These are phyloP conservation scores for Hippocampus barbouri DNA, from an alignment of 2,113 vertebrate genomes.

Conservation along the genomic window DNA sequence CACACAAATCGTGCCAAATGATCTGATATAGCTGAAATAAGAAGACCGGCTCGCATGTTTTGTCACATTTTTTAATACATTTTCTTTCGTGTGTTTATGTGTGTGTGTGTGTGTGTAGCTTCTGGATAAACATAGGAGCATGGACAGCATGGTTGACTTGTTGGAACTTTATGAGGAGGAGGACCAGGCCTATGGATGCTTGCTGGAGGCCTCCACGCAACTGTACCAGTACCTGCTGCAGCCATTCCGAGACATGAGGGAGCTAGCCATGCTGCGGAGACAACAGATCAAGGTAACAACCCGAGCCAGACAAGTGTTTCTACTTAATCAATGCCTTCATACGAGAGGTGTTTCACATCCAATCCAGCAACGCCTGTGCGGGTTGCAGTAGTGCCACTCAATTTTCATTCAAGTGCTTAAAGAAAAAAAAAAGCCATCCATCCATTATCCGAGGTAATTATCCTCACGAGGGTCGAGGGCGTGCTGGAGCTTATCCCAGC, in stretches of 20 bases:
- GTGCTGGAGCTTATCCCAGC: no score
- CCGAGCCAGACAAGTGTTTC: not conserved
- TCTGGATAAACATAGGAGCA: conserved; percentile 87
- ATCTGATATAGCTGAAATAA: not conserved
- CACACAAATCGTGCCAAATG: not conserved
- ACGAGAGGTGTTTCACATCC: not conserved
- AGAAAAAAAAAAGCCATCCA: not conserved
- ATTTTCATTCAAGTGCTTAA: not conserved
- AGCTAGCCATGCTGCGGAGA: conserved; percentile 92
- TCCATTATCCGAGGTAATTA: no score
- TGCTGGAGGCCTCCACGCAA: conserved; percentile 90
- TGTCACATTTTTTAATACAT: not conserved
- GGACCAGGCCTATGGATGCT: conserved; percentile 86
- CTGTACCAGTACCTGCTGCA: conserved; percentile 96
- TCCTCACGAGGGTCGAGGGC: no score
- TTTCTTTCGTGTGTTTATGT: no score
- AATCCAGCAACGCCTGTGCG: not conserved
- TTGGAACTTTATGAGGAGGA: conserved; percentile 89
- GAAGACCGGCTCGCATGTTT: not conserved
- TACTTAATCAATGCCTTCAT: not conserved
- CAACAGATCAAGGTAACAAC: conserved; percentile 93
- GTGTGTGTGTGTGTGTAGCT: conserved; percentile 67
- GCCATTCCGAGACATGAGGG: conserved; percentile 97
- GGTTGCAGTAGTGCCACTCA: not conserved
- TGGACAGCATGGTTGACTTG: conserved; percentile 93